Percentiles rank a stretch among this genome's conserved stretches.
Conservation (phyloP, 2,888 invertebrate genomes). For the Megalurothrips usitatus region DNA sequence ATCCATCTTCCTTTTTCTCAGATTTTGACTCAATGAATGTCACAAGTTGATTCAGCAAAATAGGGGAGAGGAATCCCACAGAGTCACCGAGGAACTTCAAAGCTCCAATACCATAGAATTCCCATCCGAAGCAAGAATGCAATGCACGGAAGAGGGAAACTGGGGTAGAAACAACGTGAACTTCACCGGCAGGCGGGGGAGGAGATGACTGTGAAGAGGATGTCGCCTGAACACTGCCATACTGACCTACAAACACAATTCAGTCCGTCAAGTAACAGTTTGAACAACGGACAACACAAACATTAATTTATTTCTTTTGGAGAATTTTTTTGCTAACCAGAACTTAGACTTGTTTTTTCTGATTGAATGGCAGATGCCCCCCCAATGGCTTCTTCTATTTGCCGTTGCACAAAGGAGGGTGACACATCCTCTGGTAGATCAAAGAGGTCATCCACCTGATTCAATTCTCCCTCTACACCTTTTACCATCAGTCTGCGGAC, state of each 20-base stretch:
- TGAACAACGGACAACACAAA: neutral
- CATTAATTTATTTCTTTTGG: neutral
- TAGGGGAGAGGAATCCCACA: conserved; percentile 81
- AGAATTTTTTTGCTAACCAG: neutral
- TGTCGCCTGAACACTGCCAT: neutral
- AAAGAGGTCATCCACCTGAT: conserved; percentile 73
- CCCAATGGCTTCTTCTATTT: conserved; percentile 54
- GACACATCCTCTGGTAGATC: conserved; percentile 67
- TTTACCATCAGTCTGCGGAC: conserved; percentile 78
- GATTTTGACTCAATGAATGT: conserved; percentile 68
- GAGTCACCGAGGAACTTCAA: conserved; percentile 78
- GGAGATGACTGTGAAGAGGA: neutral
- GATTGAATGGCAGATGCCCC: conserved; percentile 27
- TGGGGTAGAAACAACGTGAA: conserved; percentile 31
- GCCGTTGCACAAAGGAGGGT: conserved; percentile 57
- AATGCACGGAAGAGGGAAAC: conserved; percentile 62
- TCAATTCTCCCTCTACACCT: conserved; percentile 65
- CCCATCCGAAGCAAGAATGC: conserved; percentile 69
- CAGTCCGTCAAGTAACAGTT: neutral
- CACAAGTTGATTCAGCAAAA: conserved; percentile 78
- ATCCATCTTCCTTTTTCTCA: conserved; percentile 60
- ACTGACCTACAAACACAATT: neutral
- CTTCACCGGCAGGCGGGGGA: neutral
- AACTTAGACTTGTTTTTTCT: conserved; percentile 31
- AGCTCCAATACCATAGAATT: conserved; percentile 80